Evolutionary conservation across 1,140 invertebrate genomes (phyloP).

Genomic region (Formica exsecta): DNA sequence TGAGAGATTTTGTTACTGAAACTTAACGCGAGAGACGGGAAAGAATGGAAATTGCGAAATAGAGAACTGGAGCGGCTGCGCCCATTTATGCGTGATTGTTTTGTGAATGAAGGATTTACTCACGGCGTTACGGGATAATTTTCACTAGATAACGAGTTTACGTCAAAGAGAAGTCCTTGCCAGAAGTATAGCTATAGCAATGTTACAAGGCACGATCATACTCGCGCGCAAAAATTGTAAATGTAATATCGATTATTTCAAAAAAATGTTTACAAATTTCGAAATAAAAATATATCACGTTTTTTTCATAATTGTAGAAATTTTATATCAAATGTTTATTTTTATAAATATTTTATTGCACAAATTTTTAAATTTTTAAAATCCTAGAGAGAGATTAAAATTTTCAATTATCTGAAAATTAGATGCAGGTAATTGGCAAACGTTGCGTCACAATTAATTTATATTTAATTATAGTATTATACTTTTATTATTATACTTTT

Average conservation of each 20-base stretch:
- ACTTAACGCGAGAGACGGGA: slow-evolving; percentile 21
- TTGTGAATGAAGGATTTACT: slow-evolving; percentile 46
- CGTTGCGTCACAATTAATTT: background rate
- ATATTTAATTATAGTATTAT: background rate
- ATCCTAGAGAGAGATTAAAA: background rate
- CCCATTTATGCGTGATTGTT: slow-evolving; percentile 46
- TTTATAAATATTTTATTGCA: background rate
- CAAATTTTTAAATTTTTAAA: background rate
- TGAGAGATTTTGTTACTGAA: slow-evolving; percentile 5
- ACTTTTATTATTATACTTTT: no score
- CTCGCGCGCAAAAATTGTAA: background rate
- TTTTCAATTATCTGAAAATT: background rate
- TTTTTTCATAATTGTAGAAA: background rate
- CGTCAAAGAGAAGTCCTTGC: slow-evolving; percentile 20
- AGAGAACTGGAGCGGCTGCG: slow-evolving; percentile 21
- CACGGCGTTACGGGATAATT: slow-evolving; percentile 54
- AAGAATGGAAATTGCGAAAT: slow-evolving; percentile 50
- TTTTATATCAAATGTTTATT: background rate
- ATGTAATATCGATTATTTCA: background rate
- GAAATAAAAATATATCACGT: background rate
- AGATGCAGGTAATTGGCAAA: background rate
- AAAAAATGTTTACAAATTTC: background rate
- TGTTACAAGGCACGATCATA: background rate
- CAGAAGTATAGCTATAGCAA: slow-evolving; percentile 14
- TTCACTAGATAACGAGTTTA: slow-evolving; percentile 39